Base-by-base conservation (phyloP, 2,113 vertebrate genomes). In the Butorides virescens region DNA sequence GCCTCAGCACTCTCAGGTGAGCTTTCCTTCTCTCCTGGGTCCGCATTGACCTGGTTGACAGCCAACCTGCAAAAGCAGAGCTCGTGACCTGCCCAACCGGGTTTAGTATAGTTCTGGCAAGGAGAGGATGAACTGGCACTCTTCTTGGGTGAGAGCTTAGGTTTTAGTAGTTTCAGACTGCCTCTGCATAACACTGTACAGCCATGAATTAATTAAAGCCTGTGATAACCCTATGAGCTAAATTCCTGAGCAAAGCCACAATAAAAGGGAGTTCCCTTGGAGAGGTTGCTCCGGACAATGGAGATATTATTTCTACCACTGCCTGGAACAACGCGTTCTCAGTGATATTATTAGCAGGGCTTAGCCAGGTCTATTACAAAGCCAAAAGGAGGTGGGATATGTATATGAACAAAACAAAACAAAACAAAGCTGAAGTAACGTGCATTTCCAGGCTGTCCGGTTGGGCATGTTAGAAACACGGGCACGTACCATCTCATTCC, bases 221-320 rank as follows among this genome's bases (percentile, higher is more conserved):
- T 37, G 10, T 14, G 18, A 91, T 17, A 53, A 8, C 27, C 52
- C 53, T 20, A 30, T 39, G 46, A 92, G 53, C 5, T 36, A 73
- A 78, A 91, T 65, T 46, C 37, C 53, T 26, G 39, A 81, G 34
- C 53, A 9, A 34, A 81, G 32, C 29, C 49, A 58, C 39, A 23
- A 52, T 76, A 72, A 75, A 75, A 95, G 74, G 92, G 87, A 93
- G 86, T 91, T 95, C 87, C 92, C 71, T 90, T 80, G 70, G 42
- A 91, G 42, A 86, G 37, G 42, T 44, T 72, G 59, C 39, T 65
- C 19, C 36, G 70, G 74, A 96, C 91, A 87, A 80, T 58, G 44
- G 62, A 50, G 44, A 61, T 19, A 82, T 95, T 73, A 55, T 55
- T 93, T 44, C 70, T 34, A 19, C 56, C 73, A 58, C 23, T 1